Evolutionary conservation across 1,140 invertebrate genomes (phyloP).

Genomic region (Dermatophagoides farinae): DNA sequence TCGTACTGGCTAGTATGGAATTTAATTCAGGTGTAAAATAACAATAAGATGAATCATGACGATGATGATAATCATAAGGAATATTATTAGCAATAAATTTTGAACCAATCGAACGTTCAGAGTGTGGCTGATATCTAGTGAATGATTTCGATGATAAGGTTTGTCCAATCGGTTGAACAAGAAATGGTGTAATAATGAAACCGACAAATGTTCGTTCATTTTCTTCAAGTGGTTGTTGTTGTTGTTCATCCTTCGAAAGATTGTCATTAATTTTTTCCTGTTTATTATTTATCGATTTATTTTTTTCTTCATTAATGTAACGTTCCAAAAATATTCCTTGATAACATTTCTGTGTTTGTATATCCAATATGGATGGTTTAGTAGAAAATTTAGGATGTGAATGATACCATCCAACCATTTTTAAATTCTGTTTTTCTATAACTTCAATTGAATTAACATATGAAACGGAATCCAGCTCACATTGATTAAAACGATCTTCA

Average conservation of each 20-base stretch:
- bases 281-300: too few relatives aligned
- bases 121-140: background rate
- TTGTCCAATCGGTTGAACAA: background rate
- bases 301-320: too few relatives aligned
- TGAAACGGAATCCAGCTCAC: slow-evolving; percentile 53
- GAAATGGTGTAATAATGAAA: background rate
- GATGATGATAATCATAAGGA: background rate
- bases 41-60: background rate
- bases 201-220: background rate
- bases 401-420: slow-evolving; percentile 42
- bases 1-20: background rate
- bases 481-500: slow-evolving; percentile 38
- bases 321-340: slow-evolving; percentile 35
- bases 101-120: background rate
- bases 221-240: background rate
- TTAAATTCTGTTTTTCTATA: slow-evolving; percentile 29
- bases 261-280: too few relatives aligned
- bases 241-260: background rate
- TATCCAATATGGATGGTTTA: slow-evolving; percentile 37
- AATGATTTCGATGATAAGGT: background rate
- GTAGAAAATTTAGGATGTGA: slow-evolving; percentile 41
- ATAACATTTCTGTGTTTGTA: slow-evolving; percentile 36
- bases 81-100: background rate
- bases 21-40: slow-evolving; percentile 1
- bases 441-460: slow-evolving; percentile 33